Base-by-base conservation (phyloP, 1,140 invertebrate genomes). In the Musca vetustissima region DNA sequence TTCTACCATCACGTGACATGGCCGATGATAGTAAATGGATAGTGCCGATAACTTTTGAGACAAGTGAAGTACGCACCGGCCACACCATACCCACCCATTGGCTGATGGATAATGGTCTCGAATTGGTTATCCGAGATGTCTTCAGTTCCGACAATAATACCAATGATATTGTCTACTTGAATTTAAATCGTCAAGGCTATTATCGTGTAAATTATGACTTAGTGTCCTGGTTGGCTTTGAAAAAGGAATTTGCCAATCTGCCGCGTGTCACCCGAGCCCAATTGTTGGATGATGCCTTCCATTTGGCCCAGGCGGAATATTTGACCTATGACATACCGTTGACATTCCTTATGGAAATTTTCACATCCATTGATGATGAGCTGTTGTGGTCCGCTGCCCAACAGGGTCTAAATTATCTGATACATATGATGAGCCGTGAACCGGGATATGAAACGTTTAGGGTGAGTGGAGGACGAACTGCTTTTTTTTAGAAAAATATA, bases 231-330 rank as follows among this genome's bases (percentile, higher is more conserved):
- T 74, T 84, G 28, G 75, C 85, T 0, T 79, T 93, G 0, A 86
- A 85, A n/a, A 72, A 84, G 7, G 85, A 87, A 28, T 83, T 90
- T 0, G 85, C 85, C 52, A 75, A 75, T 0, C 61, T 84, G 13
- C 83, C 85, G 0, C 82, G 87, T 0, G 83, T 91, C 0, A 91
- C 92, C 67, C 86, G 92, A 50, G 93, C 92, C 0, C 91, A 93
- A 74, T 77, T 96, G 1, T 86, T 97, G 11, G 91, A 95, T 73
- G 94, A 97, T 83, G 87, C 92, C 1, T 89, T 95, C 75, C 90
- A 91, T 76, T 83, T 96, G 52, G 91, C 89, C 0, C 86, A 88
- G 71, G 86, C 85, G 0, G 87, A 86, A 28, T 74, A 87, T 3
- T 66, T 91, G 1, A 74, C 85, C 50, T 92, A 92, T 70, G 76